Percentiles rank a stretch among this genome's conserved stretches.
These are phyloP conservation scores for Petaurus breviceps DNA, from an alignment of 2,113 vertebrate species.

Conservation along the genomic window DNA sequence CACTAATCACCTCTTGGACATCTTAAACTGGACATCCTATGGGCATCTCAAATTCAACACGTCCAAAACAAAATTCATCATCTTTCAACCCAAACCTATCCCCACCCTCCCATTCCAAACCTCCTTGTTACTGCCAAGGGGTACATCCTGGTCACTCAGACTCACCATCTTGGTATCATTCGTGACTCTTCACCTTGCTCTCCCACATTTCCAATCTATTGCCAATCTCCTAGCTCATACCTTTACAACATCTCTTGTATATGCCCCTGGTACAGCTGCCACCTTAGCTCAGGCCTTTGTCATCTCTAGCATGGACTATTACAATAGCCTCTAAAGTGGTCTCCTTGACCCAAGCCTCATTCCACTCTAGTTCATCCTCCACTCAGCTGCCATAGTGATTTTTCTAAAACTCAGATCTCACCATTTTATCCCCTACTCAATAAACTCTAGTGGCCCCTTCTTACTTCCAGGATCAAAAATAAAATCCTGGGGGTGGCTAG, in stretches of 20 bases:
- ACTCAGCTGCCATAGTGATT: not conserved
- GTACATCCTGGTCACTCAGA: not conserved
- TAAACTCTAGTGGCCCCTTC: not conserved
- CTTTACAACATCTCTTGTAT: not conserved
- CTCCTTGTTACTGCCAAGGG: not conserved
- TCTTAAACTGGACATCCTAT: not conserved
- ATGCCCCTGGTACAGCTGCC: no score
- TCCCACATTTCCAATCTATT: not conserved
- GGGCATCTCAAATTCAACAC: not conserved
- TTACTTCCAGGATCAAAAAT: not conserved
- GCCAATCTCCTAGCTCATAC: not conserved
- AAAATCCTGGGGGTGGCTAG: not conserved
- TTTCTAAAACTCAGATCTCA: not conserved
- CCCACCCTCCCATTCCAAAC: not conserved
- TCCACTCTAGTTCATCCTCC: not conserved
- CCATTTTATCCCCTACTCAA: not conserved
- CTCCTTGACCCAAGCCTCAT: not conserved
- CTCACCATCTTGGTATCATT: not conserved
- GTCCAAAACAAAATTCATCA: not conserved
- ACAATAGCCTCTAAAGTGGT: not conserved
- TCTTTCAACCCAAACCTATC: not conserved
- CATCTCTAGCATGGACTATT: not conserved
- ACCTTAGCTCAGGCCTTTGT: not conserved
- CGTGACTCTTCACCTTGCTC: not conserved
- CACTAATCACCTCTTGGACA: not conserved